Evolutionary conservation across 1,140 invertebrate species (phyloP).

Genomic region (Cecropterus lyciades): DNA sequence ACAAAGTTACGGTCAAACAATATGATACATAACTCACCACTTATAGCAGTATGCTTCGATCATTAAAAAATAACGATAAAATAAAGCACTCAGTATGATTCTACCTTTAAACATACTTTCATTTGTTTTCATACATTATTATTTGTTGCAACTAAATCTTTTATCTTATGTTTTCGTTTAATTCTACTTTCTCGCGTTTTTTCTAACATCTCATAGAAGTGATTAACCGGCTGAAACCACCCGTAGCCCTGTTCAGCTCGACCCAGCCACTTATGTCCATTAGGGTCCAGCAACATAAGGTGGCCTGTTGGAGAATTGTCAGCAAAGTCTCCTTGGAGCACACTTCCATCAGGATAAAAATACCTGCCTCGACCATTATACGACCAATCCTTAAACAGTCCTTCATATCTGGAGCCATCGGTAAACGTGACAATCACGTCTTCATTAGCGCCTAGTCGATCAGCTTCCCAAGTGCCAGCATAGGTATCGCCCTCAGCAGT

Average conservation of each 20-base stretch:
- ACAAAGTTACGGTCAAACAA: too few species aligned
- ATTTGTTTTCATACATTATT: too few species aligned
- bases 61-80: too few species aligned
- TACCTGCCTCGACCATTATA: conserved; percentile 61
- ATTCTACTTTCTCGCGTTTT: conserved; percentile 32
- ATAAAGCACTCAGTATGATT: too few species aligned
- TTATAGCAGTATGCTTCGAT: too few species aligned
- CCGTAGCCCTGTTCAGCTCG: conserved; percentile 61
- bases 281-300: conserved; percentile 53
- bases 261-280: conserved; percentile 66
- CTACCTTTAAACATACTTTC: too few species aligned
- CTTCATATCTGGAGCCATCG: conserved; percentile 65
- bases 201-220: conserved; percentile 54
- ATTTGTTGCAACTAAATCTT: conserved; percentile 10
- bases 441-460: conserved; percentile 56
- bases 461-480: conserved; percentile 62
- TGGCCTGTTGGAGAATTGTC: conserved; percentile 58
- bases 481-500: conserved; percentile 76
- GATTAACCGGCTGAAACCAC: conserved; percentile 57
- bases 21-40: too few species aligned
- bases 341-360: conserved; percentile 60
- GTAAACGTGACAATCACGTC: conserved; percentile 53
- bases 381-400: conserved; percentile 62
- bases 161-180: conserved; percentile 6
- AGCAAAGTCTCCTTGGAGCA: conserved; percentile 53